Evolutionary conservation across 2,113 vertebrate species (phyloP), one percentile per base, ranked within the genome.

Genomic region (Semnornis frantzii): DNA sequence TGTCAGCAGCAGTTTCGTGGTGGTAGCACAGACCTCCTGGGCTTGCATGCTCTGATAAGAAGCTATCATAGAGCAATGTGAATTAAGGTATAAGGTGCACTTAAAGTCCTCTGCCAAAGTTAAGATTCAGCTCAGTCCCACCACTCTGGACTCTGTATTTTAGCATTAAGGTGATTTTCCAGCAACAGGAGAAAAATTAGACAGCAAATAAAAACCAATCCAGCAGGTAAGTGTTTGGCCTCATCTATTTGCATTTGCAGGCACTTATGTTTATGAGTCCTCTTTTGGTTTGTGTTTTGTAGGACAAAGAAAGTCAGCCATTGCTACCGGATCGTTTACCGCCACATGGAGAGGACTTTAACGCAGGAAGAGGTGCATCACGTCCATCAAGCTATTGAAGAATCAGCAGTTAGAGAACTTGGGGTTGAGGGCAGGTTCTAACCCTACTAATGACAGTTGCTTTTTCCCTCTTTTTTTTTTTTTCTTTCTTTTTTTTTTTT

Each of bases 311-410:
- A 98, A 97, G 95, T 97, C 92, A 99, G 99, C 92, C 98, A 98
- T 44, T 99, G 99, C 95, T 99, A 99, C 95, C 98, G 98, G 2
- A 98, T 99, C 89, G 48, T 94, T 39, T 99, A 99, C 96, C 98
- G 99, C 17, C 99, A 99, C 98, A 98, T 98, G 80, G 99, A 99
- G 97, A 98, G 98, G 69, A 99, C 99, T 8, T 94, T 99, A 78
- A 98, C 98, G 7, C 98, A 99, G 94, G 95, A 93, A 2, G 99
- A 99, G 96, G 98, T 99, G 59, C 77, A 90, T 12, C 65, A 4
- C 4, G 8, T 99, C 90, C 99, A 99, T 91, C 93, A 73, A 52
- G 97, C 98, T 6, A 98, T 99, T 54, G 97, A 98, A 84, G 93
- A 95, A 34, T 92, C 96, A 0, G 98, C 96, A 0, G 98, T 99